Conservation (phyloP, 2,888 invertebrate genomes). For the Monochamus alternatus region DNA sequence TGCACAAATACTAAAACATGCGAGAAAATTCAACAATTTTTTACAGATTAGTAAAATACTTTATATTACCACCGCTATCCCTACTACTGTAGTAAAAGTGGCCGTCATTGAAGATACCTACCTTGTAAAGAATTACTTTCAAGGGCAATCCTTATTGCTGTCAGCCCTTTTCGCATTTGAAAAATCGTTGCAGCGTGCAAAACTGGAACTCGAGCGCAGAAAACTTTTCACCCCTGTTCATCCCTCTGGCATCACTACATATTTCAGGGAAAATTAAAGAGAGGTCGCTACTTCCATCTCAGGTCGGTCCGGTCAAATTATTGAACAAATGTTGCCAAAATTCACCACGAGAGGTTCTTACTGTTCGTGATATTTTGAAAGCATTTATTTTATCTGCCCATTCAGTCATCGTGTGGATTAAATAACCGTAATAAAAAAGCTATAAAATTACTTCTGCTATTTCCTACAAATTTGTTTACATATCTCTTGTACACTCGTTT, state of each 20-base stretch:
- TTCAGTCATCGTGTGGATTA: slow-evolving; percentile 36
- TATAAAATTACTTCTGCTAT: slow-evolving; percentile 35
- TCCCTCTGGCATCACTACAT: slow-evolving; percentile 21
- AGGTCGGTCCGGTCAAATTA: slow-evolving; percentile 38
- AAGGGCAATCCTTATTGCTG: neutral
- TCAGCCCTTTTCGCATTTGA: slow-evolving; percentile 1
- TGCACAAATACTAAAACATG: too few relatives aligned
- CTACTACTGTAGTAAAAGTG: too few relatives aligned
- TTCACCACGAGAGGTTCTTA: slow-evolving; percentile 45
- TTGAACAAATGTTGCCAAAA: slow-evolving; percentile 45
- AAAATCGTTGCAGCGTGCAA: slow-evolving; percentile 1
- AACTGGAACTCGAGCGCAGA: slow-evolving; percentile 4
- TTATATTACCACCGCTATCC: too few relatives aligned
- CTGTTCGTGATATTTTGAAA: slow-evolving; percentile 29
- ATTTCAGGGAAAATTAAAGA: slow-evolving; percentile 34
- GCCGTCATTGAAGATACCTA: neutral
- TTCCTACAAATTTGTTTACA: slow-evolving; percentile 32
- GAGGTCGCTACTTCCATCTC: slow-evolving; percentile 41
- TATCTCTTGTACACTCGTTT: slow-evolving; percentile 18
- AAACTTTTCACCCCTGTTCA: slow-evolving; percentile 27
- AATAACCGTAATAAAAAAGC: slow-evolving; percentile 36
- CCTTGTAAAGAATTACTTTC: neutral
- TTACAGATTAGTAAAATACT: too few relatives aligned
- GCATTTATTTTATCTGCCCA: slow-evolving; percentile 29
- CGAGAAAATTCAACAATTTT: too few relatives aligned